Percentiles rank a stretch among this genome's conserved stretches.
These are phyloP conservation scores for Gibbula magus DNA, from an alignment of 2,888 invertebrate species.

Conservation along the genomic window DNA sequence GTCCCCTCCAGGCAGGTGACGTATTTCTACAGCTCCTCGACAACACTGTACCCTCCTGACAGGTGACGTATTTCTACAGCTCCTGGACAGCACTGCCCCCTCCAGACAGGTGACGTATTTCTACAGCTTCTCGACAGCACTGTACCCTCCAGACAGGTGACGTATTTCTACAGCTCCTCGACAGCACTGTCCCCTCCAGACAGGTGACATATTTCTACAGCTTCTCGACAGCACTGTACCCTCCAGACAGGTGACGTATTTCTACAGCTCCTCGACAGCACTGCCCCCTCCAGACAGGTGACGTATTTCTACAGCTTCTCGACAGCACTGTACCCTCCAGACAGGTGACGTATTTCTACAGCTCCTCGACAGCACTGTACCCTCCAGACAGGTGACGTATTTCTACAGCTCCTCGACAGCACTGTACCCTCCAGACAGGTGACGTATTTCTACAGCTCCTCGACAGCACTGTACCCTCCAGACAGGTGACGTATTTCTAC, in stretches of 20 bases:
- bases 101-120: slow-evolving; percentile 34
- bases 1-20: slow-evolving; percentile 37
- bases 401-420: slow-evolving; percentile 32
- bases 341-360: slow-evolving; percentile 29
- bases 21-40: slow-evolving; percentile 27
- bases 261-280: slow-evolving; percentile 32
- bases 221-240: slow-evolving; percentile 35
- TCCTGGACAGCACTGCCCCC: slow-evolving; percentile 34
- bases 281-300: slow-evolving; percentile 37
- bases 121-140: slow-evolving; percentile 33
- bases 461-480: slow-evolving; percentile 32
- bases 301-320: slow-evolving; percentile 19
- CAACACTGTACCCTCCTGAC: slow-evolving; percentile 32
- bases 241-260: slow-evolving; percentile 35
- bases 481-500: slow-evolving; percentile 31
- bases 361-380: slow-evolving; percentile 34
- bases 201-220: slow-evolving; percentile 28
- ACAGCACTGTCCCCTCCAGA: slow-evolving; percentile 33
- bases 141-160: slow-evolving; percentile 36
- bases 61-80: slow-evolving; percentile 28
- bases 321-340: slow-evolving; percentile 34
- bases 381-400: slow-evolving; percentile 35
- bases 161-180: slow-evolving; percentile 24
- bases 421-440: slow-evolving; percentile 36
- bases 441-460: slow-evolving; percentile 22